Percentiles rank a stretch among this genome's conserved stretches.
Evolutionary conservation across 2,888 invertebrate genomes (phyloP).

Genomic region (Cosmia trapezina): DNA sequence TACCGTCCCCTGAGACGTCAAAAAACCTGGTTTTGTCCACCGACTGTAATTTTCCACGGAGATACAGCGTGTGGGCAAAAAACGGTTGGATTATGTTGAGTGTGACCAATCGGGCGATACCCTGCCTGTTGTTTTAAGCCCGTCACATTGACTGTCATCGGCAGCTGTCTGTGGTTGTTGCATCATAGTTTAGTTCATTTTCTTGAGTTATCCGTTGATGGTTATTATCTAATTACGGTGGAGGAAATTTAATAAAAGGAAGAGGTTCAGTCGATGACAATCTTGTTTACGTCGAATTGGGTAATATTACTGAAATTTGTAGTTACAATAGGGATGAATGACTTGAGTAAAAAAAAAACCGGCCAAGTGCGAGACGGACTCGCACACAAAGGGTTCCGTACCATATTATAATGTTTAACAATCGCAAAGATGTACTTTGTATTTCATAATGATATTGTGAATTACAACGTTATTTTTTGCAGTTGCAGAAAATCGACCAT

Average conservation of each 20-base stretch:
- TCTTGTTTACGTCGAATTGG: too few relatives aligned
- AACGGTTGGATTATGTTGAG: constrained; percentile 54
- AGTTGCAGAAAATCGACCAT: too few relatives aligned
- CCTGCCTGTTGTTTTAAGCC: constrained; percentile 69
- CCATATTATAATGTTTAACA: too few relatives aligned
- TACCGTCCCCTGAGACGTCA: constrained; percentile 26
- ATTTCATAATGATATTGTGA: too few relatives aligned
- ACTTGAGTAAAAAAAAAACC: too few relatives aligned
- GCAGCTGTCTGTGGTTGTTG: constrained; percentile 15
- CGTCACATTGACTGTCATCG: constrained; percentile 61
- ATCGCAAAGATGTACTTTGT: too few relatives aligned
- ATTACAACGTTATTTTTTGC: too few relatives aligned
- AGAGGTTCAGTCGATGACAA: background rate
- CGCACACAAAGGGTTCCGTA: too few relatives aligned
- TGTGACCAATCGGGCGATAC: constrained; percentile 69
- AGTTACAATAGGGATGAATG: too few relatives aligned
- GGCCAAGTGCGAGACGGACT: too few relatives aligned
- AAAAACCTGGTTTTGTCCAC: constrained; percentile 44
- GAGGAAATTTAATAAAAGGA: background rate
- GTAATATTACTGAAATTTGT: background rate
- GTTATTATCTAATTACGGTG: background rate
- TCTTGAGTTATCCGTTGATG: background rate
- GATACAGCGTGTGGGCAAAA: constrained; percentile 59
- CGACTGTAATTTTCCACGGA: constrained; percentile 58
- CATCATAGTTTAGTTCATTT: constrained; percentile 22